Evolutionary conservation across 2,797 vertebrate genomes (phyloP).

Genomic region (Ispidina lecontei): DNA sequence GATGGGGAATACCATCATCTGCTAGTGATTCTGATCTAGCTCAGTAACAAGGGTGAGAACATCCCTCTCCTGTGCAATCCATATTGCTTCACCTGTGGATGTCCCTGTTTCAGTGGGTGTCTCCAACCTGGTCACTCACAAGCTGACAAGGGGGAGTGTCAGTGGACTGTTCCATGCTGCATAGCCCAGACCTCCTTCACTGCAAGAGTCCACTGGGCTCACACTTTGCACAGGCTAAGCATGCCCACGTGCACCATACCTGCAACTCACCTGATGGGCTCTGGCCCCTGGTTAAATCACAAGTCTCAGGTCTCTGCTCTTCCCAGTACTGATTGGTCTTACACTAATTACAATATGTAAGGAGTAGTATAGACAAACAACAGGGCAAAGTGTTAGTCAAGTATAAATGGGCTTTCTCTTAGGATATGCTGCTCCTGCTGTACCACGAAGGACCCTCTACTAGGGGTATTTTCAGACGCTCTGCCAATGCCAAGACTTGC

Average conservation of each 20-base stretch:
- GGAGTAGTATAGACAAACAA: not conserved
- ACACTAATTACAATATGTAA: not conserved
- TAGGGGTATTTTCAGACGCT: conserved; percentile 83
- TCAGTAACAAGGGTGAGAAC: not conserved
- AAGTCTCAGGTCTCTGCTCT: not conserved
- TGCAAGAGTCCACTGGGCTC: not conserved
- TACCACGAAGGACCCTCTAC: conserved; percentile 82
- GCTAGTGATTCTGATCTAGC: not conserved
- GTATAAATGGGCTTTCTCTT: not conserved
- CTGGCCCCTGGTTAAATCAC: not conserved
- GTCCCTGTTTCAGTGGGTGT: not conserved
- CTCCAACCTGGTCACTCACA: not conserved
- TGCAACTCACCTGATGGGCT: not conserved
- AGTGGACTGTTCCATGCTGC: not conserved
- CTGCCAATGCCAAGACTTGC: conserved; percentile 83
- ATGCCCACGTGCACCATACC: not conserved
- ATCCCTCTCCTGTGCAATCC: not conserved
- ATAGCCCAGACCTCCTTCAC: not conserved
- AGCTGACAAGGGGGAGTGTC: not conserved
- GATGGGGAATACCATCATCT: not conserved
- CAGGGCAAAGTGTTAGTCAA: not conserved
- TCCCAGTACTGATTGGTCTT: not conserved
- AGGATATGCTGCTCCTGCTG: conserved; percentile 82
- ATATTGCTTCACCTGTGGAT: not conserved
- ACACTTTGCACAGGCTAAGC: not conserved